Percentiles rank a stretch among this genome's conserved stretches.
phyloP scores from a whole-genome alignment of 2,797 vertebrate species.

The Sciaenops ocellatus region DNA sequence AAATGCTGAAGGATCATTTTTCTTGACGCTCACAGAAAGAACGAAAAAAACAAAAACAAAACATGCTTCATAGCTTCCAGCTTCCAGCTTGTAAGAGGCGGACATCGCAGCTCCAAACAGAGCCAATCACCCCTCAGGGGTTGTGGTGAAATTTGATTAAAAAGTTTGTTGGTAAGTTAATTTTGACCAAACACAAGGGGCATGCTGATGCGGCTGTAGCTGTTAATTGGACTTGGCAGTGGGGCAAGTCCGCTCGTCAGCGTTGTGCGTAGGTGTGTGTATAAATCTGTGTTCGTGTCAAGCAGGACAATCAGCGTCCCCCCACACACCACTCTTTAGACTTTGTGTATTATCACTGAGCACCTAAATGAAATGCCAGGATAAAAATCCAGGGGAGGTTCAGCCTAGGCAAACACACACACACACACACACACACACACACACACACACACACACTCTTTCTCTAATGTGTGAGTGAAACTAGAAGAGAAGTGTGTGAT shows the following conservation, averaged over 20 bases:
- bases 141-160: constrained; percentile 70
- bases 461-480: neutral
- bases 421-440: neutral
- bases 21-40: constrained; percentile 23
- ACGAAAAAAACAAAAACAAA: neutral
- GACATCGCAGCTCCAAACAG: constrained; percentile 28
- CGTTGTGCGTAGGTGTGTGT: constrained; percentile 23
- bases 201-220: constrained; percentile 68
- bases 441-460: neutral
- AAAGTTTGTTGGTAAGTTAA: constrained; percentile 78
- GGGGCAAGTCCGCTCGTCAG: constrained; percentile 55
- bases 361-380: constrained; percentile 49
- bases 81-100: constrained; percentile 1
- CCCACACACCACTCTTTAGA: too few species aligned
- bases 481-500: constrained; percentile 10
- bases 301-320: constrained; percentile 59
- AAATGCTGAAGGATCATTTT: constrained; percentile 67
- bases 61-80: constrained; percentile 20
- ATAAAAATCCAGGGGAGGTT: constrained; percentile 32
- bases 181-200: constrained; percentile 72
- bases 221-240: constrained; percentile 73
- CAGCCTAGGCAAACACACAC: constrained; percentile 4
- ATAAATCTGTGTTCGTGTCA: constrained; percentile 20
- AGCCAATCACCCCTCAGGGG: constrained; percentile 51
- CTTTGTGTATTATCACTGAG: constrained; percentile 42